phyloP scores from a whole-genome alignment of 1,140 invertebrate species.

The Drosophila subpulchrella region DNA sequence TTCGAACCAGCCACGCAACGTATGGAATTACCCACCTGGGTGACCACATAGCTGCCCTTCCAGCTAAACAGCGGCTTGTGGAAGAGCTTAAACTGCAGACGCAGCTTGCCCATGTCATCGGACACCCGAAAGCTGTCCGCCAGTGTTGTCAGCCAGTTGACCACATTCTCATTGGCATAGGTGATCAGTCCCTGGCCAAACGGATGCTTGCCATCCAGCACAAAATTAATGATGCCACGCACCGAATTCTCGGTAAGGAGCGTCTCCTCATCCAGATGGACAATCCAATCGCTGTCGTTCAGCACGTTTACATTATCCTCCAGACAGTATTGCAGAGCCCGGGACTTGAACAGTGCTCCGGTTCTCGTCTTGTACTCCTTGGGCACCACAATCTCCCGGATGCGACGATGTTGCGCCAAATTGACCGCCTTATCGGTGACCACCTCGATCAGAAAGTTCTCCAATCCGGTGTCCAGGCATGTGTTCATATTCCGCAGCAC shows the following conservation, averaged over 20 bases:
- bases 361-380: constrained; percentile 93
- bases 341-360: constrained; percentile 97
- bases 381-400: constrained; percentile 95
- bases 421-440: constrained; percentile 96
- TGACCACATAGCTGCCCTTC: constrained; percentile 98
- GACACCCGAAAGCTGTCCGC: constrained; percentile 98
- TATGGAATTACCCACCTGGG: constrained; percentile 88
- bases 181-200: constrained; percentile 99
- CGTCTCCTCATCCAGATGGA: constrained; percentile 99
- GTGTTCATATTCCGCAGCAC: constrained; percentile 95
- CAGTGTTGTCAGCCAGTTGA: constrained; percentile 98
- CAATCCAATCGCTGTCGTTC: constrained; percentile 97
- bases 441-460: constrained; percentile 99
- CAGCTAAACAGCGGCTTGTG: constrained; percentile 98
- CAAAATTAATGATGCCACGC: constrained; percentile 97
- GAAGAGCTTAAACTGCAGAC: constrained; percentile 96
- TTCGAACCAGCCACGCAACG: background rate
- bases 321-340: constrained; percentile 97
- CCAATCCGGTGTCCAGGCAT: constrained; percentile 94
- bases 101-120: constrained; percentile 98
- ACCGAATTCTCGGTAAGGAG: constrained; percentile 96
- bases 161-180: constrained; percentile 98
- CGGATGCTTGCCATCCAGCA: constrained; percentile 96
- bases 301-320: constrained; percentile 96
- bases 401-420: constrained; percentile 89